Conservation (phyloP, 2,797 vertebrate species). For the Salmo trutta region DNA sequence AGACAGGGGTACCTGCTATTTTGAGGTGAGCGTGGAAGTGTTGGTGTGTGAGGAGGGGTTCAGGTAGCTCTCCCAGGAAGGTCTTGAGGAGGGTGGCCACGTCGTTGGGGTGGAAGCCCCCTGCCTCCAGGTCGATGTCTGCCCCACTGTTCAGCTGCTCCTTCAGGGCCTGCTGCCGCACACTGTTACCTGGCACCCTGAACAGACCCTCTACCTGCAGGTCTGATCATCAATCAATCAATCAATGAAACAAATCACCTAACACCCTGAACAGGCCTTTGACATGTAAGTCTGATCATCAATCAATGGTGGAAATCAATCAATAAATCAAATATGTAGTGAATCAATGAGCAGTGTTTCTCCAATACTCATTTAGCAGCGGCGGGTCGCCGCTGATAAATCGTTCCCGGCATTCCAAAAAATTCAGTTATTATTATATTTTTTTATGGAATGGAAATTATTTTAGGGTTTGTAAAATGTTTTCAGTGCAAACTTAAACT, state of each 20-base stretch:
- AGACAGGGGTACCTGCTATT: conserved; percentile 82
- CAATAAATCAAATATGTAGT: not conserved
- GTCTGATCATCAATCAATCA: conserved; percentile 68
- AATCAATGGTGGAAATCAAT: not conserved
- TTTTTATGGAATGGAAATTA: too few species aligned
- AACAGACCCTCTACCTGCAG: conserved; percentile 97
- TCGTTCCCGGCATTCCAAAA: too few species aligned
- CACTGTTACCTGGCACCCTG: conserved; percentile 92
- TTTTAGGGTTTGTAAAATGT: too few species aligned
- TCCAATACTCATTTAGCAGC: too few species aligned
- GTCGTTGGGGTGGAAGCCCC: conserved; percentile 94
- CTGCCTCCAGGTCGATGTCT: conserved; percentile 88
- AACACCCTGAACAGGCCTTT: not conserved
- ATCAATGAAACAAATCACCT: not conserved
- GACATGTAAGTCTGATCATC: not conserved
- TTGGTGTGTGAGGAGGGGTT: conserved; percentile 90
- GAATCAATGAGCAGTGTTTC: too few species aligned
- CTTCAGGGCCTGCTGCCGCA: conserved; percentile 88
- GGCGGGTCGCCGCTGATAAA: too few species aligned
- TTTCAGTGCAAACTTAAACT: too few species aligned
- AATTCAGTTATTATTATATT: too few species aligned
- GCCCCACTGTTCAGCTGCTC: conserved; percentile 89
- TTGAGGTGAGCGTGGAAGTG: conserved; percentile 96
- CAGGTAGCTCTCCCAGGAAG: conserved; percentile 94
- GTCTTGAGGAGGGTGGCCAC: conserved; percentile 92